phyloP scores from a whole-genome alignment of 2,888 invertebrate genomes.

The Platerodrilus igneus region DNA sequence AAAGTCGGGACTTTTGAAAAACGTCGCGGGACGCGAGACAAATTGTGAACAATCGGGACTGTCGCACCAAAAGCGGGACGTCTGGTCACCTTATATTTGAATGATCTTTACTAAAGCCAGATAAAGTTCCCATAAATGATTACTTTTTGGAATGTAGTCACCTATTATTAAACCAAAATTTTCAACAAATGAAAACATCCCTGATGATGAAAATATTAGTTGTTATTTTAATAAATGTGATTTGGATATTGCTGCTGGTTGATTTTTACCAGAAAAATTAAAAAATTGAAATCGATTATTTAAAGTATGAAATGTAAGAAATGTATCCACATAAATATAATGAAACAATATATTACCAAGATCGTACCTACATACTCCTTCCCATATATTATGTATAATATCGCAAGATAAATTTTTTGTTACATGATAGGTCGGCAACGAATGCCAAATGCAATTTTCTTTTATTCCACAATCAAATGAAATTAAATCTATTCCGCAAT shows the following conservation, averaged over 20 bases:
- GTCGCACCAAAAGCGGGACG: too few species aligned
- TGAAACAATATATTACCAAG: constrained; percentile 10
- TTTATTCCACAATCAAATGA: constrained; percentile 26
- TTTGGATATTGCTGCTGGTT: constrained; percentile 15
- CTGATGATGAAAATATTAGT: constrained; percentile 26
- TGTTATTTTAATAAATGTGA: constrained; percentile 13
- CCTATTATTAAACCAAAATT: constrained; percentile 24
- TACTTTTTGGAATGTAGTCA: constrained; percentile 17
- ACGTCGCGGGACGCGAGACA: too few species aligned
- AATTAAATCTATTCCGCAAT: constrained; percentile 7
- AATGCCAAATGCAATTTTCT: constrained; percentile 26
- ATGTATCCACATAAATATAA: constrained; percentile 19
- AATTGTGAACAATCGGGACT: too few species aligned
- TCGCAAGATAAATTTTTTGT: constrained; percentile 28
- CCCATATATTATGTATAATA: constrained; percentile 31
- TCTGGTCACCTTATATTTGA: too few species aligned
- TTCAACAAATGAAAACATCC: constrained; percentile 23
- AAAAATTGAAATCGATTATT: constrained; percentile 20
- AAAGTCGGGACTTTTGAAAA: too few species aligned
- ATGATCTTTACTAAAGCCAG: not conserved
- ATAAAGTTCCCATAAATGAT: constrained; percentile 11
- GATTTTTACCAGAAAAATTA: constrained; percentile 21
- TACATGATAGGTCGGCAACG: constrained; percentile 27
- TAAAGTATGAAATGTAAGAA: constrained; percentile 18
- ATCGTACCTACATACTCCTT: constrained; percentile 21